Conservation (phyloP, 2,888 invertebrate genomes). For the Ramazzottius varieornatus region DNA sequence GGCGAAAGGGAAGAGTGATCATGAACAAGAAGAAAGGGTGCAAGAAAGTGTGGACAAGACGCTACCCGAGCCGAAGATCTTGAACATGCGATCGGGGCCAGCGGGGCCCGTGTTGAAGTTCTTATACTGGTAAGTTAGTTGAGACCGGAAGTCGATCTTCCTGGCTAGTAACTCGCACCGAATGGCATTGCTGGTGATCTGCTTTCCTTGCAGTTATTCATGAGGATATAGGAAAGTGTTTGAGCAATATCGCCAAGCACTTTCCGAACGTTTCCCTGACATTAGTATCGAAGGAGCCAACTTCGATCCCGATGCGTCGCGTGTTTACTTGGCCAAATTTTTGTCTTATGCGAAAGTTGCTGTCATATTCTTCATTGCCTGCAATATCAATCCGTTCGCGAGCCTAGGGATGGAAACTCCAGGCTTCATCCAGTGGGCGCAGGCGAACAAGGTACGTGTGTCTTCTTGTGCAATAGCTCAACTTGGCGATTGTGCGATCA, state of each 20-base stretch:
- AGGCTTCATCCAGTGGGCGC: background rate
- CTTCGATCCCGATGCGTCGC: background rate
- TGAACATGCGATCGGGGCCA: background rate
- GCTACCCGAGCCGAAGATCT: background rate
- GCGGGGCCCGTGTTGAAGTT: background rate
- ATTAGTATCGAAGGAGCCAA: background rate
- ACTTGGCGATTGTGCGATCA: too few relatives aligned
- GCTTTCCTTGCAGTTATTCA: background rate
- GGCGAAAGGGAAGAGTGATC: background rate
- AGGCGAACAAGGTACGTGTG: background rate
- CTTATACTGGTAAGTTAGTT: background rate
- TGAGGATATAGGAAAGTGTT: slow-evolving; percentile 1
- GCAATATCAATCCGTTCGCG: background rate
- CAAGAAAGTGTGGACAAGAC: background rate
- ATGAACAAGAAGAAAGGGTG: background rate
- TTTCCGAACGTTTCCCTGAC: background rate
- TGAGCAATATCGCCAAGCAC: background rate
- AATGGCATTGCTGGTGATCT: too few relatives aligned
- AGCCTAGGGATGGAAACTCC: background rate
- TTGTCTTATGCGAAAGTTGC: background rate
- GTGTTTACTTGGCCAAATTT: background rate
- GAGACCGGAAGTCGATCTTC: too few relatives aligned
- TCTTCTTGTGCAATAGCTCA: too few relatives aligned
- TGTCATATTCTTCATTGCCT: background rate
- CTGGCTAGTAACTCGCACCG: too few relatives aligned